A percentile compares a stretch with the other conserved stretches of the same genome.
phyloP scores from a whole-genome alignment of 2,113 vertebrate species.

The Gambusia holbrooki region DNA sequence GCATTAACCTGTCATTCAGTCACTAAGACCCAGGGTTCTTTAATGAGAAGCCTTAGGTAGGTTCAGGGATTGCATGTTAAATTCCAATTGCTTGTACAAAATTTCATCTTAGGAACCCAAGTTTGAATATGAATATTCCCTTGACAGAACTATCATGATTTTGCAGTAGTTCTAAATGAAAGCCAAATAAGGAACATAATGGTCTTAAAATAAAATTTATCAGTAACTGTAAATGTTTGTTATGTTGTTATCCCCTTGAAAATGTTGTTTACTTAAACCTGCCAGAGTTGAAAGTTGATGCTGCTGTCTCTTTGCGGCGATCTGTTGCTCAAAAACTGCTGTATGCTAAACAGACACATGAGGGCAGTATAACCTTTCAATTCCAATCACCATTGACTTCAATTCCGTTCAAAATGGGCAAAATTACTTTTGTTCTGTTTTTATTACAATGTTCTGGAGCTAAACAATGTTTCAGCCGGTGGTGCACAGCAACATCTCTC shows the following conservation, averaged over 20 bases:
- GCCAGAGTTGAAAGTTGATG: neutral
- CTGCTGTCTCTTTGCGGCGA: neutral
- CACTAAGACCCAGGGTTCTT: slow-evolving; percentile 14
- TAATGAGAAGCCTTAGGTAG: slow-evolving; percentile 16
- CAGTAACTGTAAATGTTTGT: neutral
- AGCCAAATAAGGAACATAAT: neutral
- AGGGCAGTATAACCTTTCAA: slow-evolving; percentile 47
- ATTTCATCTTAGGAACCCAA: too few species aligned
- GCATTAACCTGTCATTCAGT: slow-evolving; percentile 17
- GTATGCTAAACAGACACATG: slow-evolving; percentile 56
- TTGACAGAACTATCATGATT: neutral
- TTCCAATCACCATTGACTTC: neutral
- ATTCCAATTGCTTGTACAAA: neutral
- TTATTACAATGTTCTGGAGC: slow-evolving; percentile 2
- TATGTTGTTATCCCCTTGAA: neutral
- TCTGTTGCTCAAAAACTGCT: slow-evolving; percentile 15
- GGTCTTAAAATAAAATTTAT: neutral
- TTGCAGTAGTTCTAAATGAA: neutral
- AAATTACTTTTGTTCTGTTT: neutral
- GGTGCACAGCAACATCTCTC: neutral
- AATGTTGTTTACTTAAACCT: neutral
- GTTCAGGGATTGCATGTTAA: slow-evolving; percentile 4
- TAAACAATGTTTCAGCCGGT: neutral
- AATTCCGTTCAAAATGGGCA: neutral
- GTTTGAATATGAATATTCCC: neutral